These are phyloP conservation scores for Apamea anceps DNA, from an alignment of 2,888 invertebrate genomes.

Conservation along the genomic window DNA sequence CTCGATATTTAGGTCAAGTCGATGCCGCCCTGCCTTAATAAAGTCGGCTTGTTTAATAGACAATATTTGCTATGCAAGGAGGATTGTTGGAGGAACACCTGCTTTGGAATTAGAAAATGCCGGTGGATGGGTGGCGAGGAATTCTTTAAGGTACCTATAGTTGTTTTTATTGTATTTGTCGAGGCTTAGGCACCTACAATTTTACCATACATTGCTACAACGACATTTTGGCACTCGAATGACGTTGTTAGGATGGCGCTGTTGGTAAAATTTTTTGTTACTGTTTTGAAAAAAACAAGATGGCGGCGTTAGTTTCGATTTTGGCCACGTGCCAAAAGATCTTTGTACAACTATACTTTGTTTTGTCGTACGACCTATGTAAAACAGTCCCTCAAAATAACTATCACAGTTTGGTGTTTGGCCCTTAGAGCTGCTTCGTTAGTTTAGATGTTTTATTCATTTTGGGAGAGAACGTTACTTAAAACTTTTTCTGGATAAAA, in stretches of 20 bases:
- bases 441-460: neutral
- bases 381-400: neutral
- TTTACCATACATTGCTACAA: neutral
- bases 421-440: neutral
- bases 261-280: neutral
- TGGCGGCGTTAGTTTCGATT: neutral
- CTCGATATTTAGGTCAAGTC: conserved; percentile 66
- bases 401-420: neutral
- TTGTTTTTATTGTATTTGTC: neutral
- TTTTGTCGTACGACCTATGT: neutral
- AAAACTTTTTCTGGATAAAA: too few relatives aligned
- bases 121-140: neutral
- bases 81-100: conserved; percentile 49
- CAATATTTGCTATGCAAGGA: conserved; percentile 66
- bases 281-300: neutral
- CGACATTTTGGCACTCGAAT: neutral
- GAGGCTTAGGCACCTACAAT: neutral
- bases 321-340: neutral
- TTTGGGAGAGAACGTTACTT: neutral
- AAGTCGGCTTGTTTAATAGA: conserved; percentile 66
- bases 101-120: conserved; percentile 37
- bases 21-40: conserved; percentile 59
- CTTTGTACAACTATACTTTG: neutral
- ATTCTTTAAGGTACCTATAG: neutral
- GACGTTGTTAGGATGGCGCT: neutral